These are phyloP conservation scores for Arenaria interpres DNA, from an alignment of 2,113 vertebrate genomes.

Conservation along the genomic window DNA sequence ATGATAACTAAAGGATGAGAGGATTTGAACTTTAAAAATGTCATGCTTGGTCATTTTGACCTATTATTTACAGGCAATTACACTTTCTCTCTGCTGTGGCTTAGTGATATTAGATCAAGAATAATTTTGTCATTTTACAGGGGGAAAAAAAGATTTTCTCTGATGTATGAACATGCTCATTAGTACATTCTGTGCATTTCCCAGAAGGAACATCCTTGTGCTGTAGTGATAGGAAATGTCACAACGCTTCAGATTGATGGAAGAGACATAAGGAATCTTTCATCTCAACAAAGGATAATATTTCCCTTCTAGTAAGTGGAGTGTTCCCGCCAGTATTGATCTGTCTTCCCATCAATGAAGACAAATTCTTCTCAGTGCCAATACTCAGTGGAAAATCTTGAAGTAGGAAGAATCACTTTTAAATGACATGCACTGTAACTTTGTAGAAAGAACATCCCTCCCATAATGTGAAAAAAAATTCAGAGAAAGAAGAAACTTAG, in stretches of 20 bases:
- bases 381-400: background rate
- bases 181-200: slow-evolving; percentile 30
- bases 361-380: slow-evolving; percentile 6
- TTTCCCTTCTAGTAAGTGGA: slow-evolving; percentile 33
- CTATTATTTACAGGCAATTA: slow-evolving; percentile 53
- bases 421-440: background rate
- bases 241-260: background rate
- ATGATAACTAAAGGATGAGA: slow-evolving; percentile 6
- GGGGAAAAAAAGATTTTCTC: background rate
- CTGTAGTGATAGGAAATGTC: slow-evolving; percentile 28
- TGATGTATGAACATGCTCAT: background rate
- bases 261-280: slow-evolving; percentile 12
- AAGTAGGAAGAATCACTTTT: background rate
- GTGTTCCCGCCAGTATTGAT: background rate
- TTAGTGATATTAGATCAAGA: background rate
- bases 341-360: background rate
- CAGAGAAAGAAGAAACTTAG: background rate
- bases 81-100: background rate
- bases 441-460: background rate
- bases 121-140: slow-evolving; percentile 20
- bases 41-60: slow-evolving; percentile 35
- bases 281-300: slow-evolving; percentile 14
- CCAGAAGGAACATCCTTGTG: slow-evolving; percentile 30
- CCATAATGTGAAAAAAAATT: background rate
- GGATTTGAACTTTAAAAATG: slow-evolving; percentile 57